Evolutionary conservation across 1,140 invertebrate genomes (phyloP).

Genomic region (Trypoxylus dichotomus): DNA sequence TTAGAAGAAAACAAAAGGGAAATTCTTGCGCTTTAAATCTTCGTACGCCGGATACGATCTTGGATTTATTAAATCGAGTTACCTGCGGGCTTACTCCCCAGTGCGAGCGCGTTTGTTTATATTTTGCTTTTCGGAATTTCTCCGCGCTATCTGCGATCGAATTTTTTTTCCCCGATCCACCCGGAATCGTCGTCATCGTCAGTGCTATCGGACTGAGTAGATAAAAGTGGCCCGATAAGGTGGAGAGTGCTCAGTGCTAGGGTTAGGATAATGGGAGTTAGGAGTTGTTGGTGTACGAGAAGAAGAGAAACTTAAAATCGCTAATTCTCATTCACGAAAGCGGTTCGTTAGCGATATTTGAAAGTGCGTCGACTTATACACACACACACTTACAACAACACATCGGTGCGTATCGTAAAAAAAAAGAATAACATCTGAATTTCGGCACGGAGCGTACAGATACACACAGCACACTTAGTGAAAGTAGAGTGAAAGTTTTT

Average conservation of each 20-base stretch:
- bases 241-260: background rate
- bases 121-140: background rate
- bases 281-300: background rate
- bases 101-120: no score
- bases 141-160: background rate
- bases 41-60: no score
- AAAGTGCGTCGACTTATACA: background rate
- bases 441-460: background rate
- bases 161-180: no score
- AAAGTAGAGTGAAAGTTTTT: background rate
- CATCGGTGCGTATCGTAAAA: background rate
- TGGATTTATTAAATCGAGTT: no score
- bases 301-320: background rate
- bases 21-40: no score
- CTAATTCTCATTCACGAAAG: background rate
- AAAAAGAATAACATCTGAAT: conserved; percentile 8
- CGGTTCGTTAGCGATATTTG: no score
- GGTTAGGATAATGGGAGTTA: background rate
- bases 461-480: conserved; percentile 8
- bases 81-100: no score
- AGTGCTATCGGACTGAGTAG: background rate
- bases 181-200: background rate
- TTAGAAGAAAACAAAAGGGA: no score
- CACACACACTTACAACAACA: no score
- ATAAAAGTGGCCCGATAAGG: background rate